Base-by-base conservation (phyloP, 2,888 invertebrate species). In the Chironomus tentans region DNA sequence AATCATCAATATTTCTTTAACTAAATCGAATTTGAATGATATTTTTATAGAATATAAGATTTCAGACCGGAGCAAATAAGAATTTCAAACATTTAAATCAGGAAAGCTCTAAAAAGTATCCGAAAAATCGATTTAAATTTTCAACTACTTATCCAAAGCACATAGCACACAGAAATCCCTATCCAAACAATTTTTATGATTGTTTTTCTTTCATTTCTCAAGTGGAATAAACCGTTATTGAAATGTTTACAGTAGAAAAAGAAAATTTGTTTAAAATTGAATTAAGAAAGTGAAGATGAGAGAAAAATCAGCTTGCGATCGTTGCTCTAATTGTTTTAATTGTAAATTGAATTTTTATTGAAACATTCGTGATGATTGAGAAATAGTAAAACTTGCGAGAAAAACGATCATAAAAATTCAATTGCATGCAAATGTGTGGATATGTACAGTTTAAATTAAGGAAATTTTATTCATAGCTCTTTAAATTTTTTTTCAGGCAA, bases 211-310 rank as follows among this genome's bases (percentile, higher is more conserved):
- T 56, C 69, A 65, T 15, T 22, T 38, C 21, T 69, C 68, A 28
- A 76, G 68, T 76, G 69, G 76, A 68, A 69, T 76, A 76, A 76
- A 76, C 76, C 48, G 76, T 69, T 24, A 76, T 47, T 76, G 76
- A 76, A 69, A 69, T 76, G 76, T 76, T 68, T 69, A 69, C 46
- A 62, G 38, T 24, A 21, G 47, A 38, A 72, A 72, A 65, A 22
- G 13, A 56, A 56, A 56, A 56, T 56, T 56, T 56, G 56, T 56
- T 56, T 56, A 22, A 65, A 65, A 65, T 65, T 65, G 12, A 65
- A 56, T 56, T 65, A 65, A 24, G 24, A 4, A 22, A 65, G 18
- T 24, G 65, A 24, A 24, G 24, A 65, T 56, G 65, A 65, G 18
- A 65, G n/a, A 13, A 65, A 65, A 22, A 22, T 18, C 65, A 21